Base-by-base conservation (phyloP, 1,140 invertebrate species). In the Panagrolaimus sp. region DNA sequence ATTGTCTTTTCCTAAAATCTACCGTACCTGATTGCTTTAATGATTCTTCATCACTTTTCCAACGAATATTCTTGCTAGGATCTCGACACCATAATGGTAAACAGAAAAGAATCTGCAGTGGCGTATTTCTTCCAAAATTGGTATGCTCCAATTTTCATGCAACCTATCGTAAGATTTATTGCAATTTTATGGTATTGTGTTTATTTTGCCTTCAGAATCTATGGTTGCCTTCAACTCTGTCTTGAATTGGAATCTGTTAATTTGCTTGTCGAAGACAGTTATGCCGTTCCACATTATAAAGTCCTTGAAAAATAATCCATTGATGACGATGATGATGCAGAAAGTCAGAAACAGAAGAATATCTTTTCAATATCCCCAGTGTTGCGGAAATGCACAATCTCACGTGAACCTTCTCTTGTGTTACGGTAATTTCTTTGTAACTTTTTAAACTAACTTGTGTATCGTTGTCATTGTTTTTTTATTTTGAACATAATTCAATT, bases 201-300 rank as follows among this genome's bases (percentile, higher is more conserved):
- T 47, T 82, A 82, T 55, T 43, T 82, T 43, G 67, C 38, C 21
- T 70, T 82, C 43, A 69, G 77, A 1, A 73, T 83, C 24, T 83
- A 80, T 69, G 80, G 80, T 15, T 82, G 80, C 65, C 68, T 67
- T 1, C 81, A 82, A 68, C 62, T 82, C 43, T 68, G 80, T n/a
- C 75, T 71, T n/a, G 65, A 78, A 17, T 65, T 82, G 21, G 82
- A 83, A 69, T 82, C 80, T 43, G 76, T 83, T 10, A 82, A 82
- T 71, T 58, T 82, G 63, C 68, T 82, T 0, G 80, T 81, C 14
- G 68, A 77, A n/a, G 82, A 83, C 67, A 83, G 80, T 15, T 82
- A 82, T 67, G 80, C 80, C 15, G 80, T 78, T 55, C 80, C 80
- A 14, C 80, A 82, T 66, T 82, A 82, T 66, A 68, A 74, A 47